A percentile compares a stretch with the other conserved stretches of the same genome.
Evolutionary conservation across 2,888 invertebrate species (phyloP).

Genomic region (Oxyteleia sp.): DNA sequence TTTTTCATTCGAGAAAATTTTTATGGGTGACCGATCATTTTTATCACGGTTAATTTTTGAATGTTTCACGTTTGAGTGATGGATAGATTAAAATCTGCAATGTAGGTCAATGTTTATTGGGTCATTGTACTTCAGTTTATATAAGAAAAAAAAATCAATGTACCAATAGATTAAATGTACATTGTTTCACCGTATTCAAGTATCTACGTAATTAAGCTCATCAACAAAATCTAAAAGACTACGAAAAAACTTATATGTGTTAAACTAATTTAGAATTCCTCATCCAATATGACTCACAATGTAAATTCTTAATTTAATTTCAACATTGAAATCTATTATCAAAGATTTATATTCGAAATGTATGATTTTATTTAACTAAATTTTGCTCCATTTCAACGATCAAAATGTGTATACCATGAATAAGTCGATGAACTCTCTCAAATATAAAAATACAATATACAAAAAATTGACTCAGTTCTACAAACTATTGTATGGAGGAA

Average conservation of each 20-base stretch:
- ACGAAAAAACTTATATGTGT: background rate
- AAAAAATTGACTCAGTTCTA: too few relatives aligned
- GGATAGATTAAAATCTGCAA: constrained; percentile 16
- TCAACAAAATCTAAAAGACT: constrained; percentile 1
- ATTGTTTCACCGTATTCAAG: constrained; percentile 4
- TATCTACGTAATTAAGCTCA: constrained; percentile 4
- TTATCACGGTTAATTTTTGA: too few relatives aligned
- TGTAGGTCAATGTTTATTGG: constrained; percentile 40
- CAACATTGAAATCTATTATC: background rate
- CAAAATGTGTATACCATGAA: too few relatives aligned
- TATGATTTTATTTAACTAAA: too few relatives aligned
- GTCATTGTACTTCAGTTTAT: constrained; percentile 35
- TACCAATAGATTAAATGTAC: constrained; percentile 22
- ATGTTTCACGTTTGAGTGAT: constrained; percentile 14
- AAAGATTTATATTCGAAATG: too few relatives aligned
- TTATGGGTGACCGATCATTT: background rate
- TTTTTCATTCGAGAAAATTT: background rate
- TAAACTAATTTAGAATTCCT: background rate
- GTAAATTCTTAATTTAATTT: background rate
- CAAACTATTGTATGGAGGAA: too few relatives aligned
- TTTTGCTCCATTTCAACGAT: too few relatives aligned
- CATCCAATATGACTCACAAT: background rate
- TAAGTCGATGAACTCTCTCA: too few relatives aligned
- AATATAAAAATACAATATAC: too few relatives aligned
- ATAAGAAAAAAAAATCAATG: constrained; percentile 38